Evolutionary conservation across 2,888 invertebrate species (phyloP).

Genomic region (Diplolepis rosae): DNA sequence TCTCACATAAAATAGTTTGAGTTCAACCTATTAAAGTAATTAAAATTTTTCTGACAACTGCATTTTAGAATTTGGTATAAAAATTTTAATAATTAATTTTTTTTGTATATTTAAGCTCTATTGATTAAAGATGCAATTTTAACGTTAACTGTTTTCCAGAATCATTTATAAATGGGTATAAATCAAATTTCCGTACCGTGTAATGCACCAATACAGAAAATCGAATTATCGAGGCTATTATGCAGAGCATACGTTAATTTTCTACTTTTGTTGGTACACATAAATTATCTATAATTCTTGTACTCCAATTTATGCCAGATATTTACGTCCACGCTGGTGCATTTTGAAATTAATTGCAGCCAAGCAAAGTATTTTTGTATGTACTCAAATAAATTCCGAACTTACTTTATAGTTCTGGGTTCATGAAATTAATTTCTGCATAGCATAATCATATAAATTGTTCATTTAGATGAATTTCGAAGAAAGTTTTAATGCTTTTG

Average conservation of each 20-base stretch:
- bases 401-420: background rate
- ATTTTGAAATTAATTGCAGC: background rate
- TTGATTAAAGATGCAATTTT: too few species aligned
- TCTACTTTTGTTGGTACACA: background rate
- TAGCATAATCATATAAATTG: background rate
- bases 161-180: too few species aligned
- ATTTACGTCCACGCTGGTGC: background rate
- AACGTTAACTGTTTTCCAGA: too few species aligned
- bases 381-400: background rate
- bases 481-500: background rate
- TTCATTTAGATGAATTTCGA: background rate
- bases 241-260: background rate
- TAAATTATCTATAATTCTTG: constrained; percentile 6
- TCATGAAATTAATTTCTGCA: too few species aligned
- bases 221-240: constrained; percentile 21
- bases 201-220: background rate
- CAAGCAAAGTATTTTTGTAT: background rate
- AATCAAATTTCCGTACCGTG: too few species aligned
- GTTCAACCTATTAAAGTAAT: background rate
- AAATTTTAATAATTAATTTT: background rate
- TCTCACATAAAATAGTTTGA: background rate
- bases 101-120: background rate
- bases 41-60: too few species aligned
- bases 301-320: background rate
- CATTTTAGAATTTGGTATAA: too few species aligned